Evolutionary conservation across 2,888 invertebrate species (phyloP), one percentile per base, ranked within the genome.

Genomic region (Autographa gamma): DNA sequence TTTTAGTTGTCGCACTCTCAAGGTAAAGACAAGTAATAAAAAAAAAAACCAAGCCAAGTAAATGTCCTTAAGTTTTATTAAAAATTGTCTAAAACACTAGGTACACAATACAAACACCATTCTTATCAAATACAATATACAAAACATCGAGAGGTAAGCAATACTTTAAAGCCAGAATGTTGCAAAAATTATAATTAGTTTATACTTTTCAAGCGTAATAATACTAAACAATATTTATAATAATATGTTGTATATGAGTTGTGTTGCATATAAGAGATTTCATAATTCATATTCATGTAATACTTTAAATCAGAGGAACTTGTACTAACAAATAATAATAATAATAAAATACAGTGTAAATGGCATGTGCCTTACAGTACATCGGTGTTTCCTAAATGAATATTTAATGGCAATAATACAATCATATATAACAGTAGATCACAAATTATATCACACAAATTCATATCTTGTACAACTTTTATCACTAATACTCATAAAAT

Each of bases 361-460:
- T 76, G 70, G 65, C 63, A 62, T 69, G 13, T 31, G 52, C 61
- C 62, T 63, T 63, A 52, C 52, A 66, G 59, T 60, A 54, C 60
- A 8, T 16, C 31, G 56, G 63, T 32, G 60, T 67, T 69, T 52
- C 62, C 66, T 73, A 75, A 73, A 71, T 73, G 71, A 73, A 72
- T 69, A 69, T 75, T 72, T 70, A 79, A 71, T 74, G 76, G 71
- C 77, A 81, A 76, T 60, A 73, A 75, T 78, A 75, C 38, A 38
- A 38, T 71, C 59, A 63, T 62, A 67, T 62, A 67, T 70, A 38
- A 71, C 31, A 66, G 64, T 76, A 69, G 34, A 86, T 86, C 84
- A 86, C 87, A 86, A 84, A 83, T 73, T 38, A 82, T 85, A 86
- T 86, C 86, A 86, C 86, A 79, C 69, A 74, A 74, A 77, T 73